These are phyloP conservation scores for Phalloptychus januarius DNA, from an alignment of 2,797 vertebrate species.

Conservation along the genomic window DNA sequence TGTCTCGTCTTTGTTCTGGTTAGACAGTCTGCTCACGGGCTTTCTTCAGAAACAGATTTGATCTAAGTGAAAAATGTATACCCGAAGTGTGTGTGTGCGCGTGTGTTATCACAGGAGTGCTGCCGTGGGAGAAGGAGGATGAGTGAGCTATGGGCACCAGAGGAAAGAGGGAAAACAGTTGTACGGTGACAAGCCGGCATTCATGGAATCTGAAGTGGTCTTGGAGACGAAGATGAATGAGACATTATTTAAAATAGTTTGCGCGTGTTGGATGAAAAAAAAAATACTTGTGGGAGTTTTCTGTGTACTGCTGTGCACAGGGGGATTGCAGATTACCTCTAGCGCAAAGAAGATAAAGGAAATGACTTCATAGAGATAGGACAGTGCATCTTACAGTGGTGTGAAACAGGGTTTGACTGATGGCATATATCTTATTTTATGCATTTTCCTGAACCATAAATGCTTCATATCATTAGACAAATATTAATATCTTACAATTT, in stretches of 20 bases:
- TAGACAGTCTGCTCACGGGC: constrained; percentile 32
- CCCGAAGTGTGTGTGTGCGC: constrained; percentile 17
- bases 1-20: constrained; percentile 58
- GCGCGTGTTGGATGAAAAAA: constrained; percentile 20
- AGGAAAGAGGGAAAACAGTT: constrained; percentile 26
- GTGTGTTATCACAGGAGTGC: constrained; percentile 36
- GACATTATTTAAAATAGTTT: constrained; percentile 33
- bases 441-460: neutral
- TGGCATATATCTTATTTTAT: neutral
- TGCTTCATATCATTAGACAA: neutral
- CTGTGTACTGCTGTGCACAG: neutral
- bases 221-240: constrained; percentile 22
- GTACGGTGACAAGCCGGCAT: constrained; percentile 34
- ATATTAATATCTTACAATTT: neutral
- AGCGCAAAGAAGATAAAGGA: neutral
- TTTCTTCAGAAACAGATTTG: constrained; percentile 49
- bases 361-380: neutral
- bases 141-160: constrained; percentile 30
- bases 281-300: constrained; percentile 28
- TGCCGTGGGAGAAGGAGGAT: constrained; percentile 30
- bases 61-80: constrained; percentile 46
- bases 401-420: neutral
- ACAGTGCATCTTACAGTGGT: neutral
- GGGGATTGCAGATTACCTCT: constrained; percentile 13
- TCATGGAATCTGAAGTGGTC: constrained; percentile 40